Base-by-base conservation (phyloP, 2,113 vertebrate species). In the Maccullochella peelii region DNA sequence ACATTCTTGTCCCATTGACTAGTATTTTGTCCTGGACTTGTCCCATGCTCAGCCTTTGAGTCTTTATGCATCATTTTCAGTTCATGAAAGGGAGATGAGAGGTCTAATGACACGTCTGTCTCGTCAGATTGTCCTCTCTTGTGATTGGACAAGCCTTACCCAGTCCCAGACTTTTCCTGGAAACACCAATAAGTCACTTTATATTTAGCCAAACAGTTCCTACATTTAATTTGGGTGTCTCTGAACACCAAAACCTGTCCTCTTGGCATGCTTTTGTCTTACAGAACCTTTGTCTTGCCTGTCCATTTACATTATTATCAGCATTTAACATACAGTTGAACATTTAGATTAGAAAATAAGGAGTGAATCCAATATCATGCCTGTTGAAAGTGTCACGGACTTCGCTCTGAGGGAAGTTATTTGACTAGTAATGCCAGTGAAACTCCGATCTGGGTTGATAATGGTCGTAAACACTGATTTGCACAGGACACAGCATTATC, bases 401-500 rank as follows among this genome's bases (percentile, higher is more conserved):
- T 59, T 33, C 5, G 58, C 27, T 30, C 27, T 8, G 25, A 58
- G 57, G 57, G 5, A 58, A 15, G 3, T 30, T 18, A 7, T 36
- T 38, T 21, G 61, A 62, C 9, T 9, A 23, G 18, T 11, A 2
- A 27, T 27, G 42, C 2, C 38, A 47, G 18, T 23, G 54, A 57
- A 23, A 23, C 27, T 16, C 15, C 6, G 4, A n/a, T 42, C 66
- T 12, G 8, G n/a, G 20, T 1, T 18, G n/a, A 10, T 47, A 10
- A 27, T 44, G 12, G 63, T 36, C 8, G 0, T 11, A 36, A 20
- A 62, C 33, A 33, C 49, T 23, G 68, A 23, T 8, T 23, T 18
- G 11, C 27, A 72, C 50, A 72, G 38, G 67, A 58, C 66, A 47
- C 15, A 61, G 2, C 23, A 20, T 65, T 71, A 42, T 73, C 52